A percentile compares a stretch with the other conserved stretches of the same genome.
Conservation (phyloP, 2,113 vertebrate genomes). For the Hippocampus guttulatus region DNA sequence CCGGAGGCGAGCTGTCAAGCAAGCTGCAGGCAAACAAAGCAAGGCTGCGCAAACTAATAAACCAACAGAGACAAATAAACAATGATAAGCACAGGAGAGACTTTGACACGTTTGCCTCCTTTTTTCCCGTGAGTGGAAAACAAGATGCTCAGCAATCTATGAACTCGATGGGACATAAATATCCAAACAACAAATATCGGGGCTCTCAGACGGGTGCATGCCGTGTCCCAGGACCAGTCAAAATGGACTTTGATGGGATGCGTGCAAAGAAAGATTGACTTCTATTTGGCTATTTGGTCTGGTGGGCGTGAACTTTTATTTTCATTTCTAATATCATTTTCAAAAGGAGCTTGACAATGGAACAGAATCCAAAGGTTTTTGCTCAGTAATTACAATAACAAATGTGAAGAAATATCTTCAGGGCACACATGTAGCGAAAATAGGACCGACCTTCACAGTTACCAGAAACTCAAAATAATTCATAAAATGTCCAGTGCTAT, state of each 20-base stretch:
- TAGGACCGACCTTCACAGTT: neutral
- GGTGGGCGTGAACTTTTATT: conserved; percentile 1
- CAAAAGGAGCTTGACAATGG: neutral
- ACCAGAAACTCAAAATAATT: no score
- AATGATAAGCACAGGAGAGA: conserved; percentile 63
- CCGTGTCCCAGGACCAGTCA: conserved; percentile 50
- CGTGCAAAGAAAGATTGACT: conserved; percentile 51
- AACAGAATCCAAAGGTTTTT: conserved; percentile 10
- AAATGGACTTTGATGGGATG: conserved; percentile 56
- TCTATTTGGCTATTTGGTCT: conserved; percentile 34
- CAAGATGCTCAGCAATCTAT: conserved; percentile 59
- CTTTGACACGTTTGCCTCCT: conserved; percentile 53
- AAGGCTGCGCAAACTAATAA: conserved; percentile 63
- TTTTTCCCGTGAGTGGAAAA: conserved; percentile 49
- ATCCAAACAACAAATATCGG: conserved; percentile 60
- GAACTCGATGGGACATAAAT: conserved; percentile 56
- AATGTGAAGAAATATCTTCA: conserved; percentile 5
- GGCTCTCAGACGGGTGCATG: conserved; percentile 43
- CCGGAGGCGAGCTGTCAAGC: conserved; percentile 65
- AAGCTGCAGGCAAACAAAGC: conserved; percentile 71
- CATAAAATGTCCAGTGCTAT: no score
- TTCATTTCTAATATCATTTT: neutral
- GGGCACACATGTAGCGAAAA: neutral
- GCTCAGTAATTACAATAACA: conserved; percentile 9
- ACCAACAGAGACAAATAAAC: conserved; percentile 67